phyloP scores from a whole-genome alignment of 2,797 vertebrate species.

The Mus caroli region DNA sequence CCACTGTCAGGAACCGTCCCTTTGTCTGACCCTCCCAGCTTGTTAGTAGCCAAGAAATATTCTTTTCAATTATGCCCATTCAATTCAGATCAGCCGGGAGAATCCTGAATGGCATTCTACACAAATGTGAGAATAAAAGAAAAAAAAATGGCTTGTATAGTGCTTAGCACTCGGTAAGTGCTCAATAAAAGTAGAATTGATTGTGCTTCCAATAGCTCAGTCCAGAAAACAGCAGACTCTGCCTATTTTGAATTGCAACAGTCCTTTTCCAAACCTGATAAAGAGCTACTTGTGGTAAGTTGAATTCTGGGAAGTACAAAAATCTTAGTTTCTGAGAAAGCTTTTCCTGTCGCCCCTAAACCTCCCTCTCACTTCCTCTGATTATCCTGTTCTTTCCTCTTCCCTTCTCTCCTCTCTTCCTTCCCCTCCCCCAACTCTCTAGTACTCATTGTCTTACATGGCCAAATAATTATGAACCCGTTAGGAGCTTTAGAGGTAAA shows the following conservation, averaged over 20 bases:
- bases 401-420: too few species aligned
- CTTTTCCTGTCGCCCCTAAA: background rate
- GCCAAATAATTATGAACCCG: background rate
- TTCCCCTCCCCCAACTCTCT: too few species aligned
- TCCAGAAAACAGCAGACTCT: slow-evolving; percentile 1
- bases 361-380: background rate
- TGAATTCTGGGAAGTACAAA: background rate
- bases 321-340: background rate
- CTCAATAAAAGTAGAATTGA: background rate
- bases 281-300: background rate
- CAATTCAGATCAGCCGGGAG: background rate
- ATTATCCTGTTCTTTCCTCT: background rate
- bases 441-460: background rate
- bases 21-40: background rate
- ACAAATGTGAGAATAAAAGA: slow-evolving; percentile 28
- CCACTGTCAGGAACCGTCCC: background rate
- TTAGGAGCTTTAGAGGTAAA: background rate
- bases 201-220: background rate
- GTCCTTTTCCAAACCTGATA: background rate
- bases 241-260: background rate
- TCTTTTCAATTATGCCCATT: background rate
- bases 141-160: background rate
- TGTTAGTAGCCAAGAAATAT: background rate
- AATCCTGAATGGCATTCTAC: background rate
- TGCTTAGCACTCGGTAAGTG: background rate